Conservation (phyloP, 2,797 vertebrate genomes). For the Arctocebus calabarensis region DNA sequence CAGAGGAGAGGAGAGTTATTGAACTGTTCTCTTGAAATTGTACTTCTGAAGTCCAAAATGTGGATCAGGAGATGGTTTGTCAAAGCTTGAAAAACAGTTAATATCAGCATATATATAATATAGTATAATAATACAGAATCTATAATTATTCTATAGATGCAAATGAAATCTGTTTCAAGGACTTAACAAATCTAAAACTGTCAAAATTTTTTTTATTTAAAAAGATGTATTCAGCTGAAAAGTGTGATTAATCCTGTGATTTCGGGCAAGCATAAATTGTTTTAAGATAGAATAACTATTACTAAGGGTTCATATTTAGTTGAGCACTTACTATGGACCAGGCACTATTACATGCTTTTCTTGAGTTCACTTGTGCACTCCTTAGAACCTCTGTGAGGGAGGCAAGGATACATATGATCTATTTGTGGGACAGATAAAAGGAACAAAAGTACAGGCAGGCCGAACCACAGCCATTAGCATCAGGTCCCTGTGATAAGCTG, state of each 20-base stretch:
- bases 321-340: background rate
- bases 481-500: background rate
- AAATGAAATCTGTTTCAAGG: conserved; percentile 52
- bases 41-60: background rate
- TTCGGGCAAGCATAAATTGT: background rate
- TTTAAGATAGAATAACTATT: background rate
- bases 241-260: background rate
- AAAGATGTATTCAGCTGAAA: background rate
- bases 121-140: conserved; percentile 8
- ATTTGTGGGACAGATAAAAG: background rate
- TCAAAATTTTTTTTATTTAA: background rate
- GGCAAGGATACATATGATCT: background rate
- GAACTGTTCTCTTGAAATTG: conserved; percentile 35
- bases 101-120: background rate
- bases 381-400: background rate
- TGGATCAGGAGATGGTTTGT: background rate
- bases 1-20: background rate
- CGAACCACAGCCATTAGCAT: background rate
- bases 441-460: background rate
- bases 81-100: conserved; percentile 26
- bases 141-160: background rate
- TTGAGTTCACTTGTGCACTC: background rate
- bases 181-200: conserved; percentile 10
- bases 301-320: background rate
- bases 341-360: background rate